Percentiles rank a stretch among this genome's conserved stretches.
phyloP scores from a whole-genome alignment of 2,113 vertebrate genomes.

The Microtus richardsoni region DNA sequence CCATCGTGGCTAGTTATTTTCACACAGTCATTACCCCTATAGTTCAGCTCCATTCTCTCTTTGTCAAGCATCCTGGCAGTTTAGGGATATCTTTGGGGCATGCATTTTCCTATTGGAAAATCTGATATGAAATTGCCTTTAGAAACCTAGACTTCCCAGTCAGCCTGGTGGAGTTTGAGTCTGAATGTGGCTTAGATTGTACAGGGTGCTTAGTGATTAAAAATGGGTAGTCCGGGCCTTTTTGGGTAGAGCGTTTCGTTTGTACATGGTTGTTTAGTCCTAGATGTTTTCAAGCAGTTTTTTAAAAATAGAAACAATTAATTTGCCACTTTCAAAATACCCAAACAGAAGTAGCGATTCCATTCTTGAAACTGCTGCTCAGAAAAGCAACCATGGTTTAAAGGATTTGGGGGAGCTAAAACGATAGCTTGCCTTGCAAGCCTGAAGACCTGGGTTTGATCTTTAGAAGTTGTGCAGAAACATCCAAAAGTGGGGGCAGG shows the following conservation, averaged over 20 bases:
- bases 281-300: slow-evolving; percentile 16
- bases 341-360: neutral
- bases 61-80: neutral
- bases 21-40: neutral
- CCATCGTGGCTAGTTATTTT: neutral
- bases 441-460: neutral
- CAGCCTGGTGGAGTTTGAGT: neutral
- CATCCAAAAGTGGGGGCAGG: neutral
- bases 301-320: neutral
- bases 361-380: neutral
- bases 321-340: neutral
- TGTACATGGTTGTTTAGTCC: neutral
- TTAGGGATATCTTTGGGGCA: neutral
- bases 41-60: neutral
- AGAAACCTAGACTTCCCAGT: neutral
- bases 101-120: slow-evolving; percentile 4
- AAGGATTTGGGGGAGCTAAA: neutral
- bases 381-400: neutral
- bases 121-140: neutral
- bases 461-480: too few relatives aligned
- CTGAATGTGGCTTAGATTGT: neutral
- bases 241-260: neutral
- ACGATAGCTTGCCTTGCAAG: neutral
- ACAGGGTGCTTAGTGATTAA: neutral
- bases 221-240: neutral